Conservation (phyloP, 2,888 invertebrate genomes). For the Strigamia maritima region DNA sequence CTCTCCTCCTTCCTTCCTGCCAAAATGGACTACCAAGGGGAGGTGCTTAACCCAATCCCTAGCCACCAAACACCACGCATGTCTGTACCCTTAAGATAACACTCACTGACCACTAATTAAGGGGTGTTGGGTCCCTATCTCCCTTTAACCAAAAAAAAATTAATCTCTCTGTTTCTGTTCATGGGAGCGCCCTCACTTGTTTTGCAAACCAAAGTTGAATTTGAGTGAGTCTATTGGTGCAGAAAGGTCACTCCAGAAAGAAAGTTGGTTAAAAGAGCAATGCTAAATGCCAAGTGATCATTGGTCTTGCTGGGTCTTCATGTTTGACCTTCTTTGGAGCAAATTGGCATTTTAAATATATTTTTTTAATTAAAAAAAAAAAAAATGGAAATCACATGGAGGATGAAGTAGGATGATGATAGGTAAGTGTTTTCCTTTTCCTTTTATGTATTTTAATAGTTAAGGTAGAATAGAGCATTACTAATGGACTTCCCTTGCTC, state of each 20-base stretch:
- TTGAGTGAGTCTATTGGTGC: constrained; percentile 28
- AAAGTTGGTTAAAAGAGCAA: not conserved
- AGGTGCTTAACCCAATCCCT: not conserved
- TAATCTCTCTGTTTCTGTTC: not conserved
- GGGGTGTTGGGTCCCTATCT: not conserved
- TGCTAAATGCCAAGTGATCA: not conserved
- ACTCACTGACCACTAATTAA: constrained; percentile 1
- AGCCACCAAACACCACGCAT: not conserved
- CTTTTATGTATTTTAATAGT: not conserved
- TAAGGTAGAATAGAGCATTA: not conserved
- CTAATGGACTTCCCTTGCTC: not conserved
- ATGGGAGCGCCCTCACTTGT: constrained; percentile 7
- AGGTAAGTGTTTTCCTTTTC: constrained; percentile 1
- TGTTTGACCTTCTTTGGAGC: not conserved
- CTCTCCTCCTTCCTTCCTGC: constrained; percentile 19
- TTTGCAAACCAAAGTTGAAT: not conserved
- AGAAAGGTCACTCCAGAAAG: not conserved
- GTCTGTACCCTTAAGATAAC: constrained; percentile 11
- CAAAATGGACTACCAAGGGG: not conserved
- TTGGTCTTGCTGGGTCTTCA: not conserved
- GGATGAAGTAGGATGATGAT: not conserved
- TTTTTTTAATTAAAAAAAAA: not conserved
- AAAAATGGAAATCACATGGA: not conserved
- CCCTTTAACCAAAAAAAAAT: not conserved
- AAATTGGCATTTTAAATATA: not conserved